These are phyloP conservation scores for Hyperoplus lanceolatus DNA, from an alignment of 2,797 vertebrate genomes.

Conservation along the genomic window DNA sequence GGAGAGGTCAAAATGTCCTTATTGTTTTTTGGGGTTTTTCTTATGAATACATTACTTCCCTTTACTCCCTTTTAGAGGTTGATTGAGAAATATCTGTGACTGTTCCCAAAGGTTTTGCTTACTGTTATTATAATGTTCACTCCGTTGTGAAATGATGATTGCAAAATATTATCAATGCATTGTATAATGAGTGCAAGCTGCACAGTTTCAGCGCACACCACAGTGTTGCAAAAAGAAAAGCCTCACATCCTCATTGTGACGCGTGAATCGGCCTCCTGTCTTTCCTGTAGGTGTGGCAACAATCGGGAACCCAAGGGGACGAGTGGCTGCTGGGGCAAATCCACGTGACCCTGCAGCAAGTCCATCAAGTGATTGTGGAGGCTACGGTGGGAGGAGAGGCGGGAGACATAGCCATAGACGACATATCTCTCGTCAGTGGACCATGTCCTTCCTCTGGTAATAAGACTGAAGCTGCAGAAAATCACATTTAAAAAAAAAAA, in stretches of 20 bases:
- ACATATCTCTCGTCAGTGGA: constrained; percentile 75
- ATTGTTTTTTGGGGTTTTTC: not conserved
- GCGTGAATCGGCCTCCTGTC: constrained; percentile 72
- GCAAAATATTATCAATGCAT: constrained; percentile 69
- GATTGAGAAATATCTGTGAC: constrained; percentile 69
- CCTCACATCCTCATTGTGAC: constrained; percentile 80
- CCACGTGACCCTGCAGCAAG: constrained; percentile 74
- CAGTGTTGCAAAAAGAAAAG: constrained; percentile 73
- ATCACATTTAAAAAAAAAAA: not conserved
- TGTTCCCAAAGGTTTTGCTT: constrained; percentile 26
- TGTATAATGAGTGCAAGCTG: constrained; percentile 50
- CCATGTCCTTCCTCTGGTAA: constrained; percentile 80
- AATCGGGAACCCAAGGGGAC: constrained; percentile 77
- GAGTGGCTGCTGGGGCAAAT: constrained; percentile 79
- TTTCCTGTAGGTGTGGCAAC: constrained; percentile 86
- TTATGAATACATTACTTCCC: constrained; percentile 56
- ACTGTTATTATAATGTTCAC: constrained; percentile 57
- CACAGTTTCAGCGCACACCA: constrained; percentile 53
- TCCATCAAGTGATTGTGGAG: constrained; percentile 83
- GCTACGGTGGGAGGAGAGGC: constrained; percentile 81
- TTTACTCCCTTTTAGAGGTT: constrained; percentile 32
- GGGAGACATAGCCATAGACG: constrained; percentile 85
- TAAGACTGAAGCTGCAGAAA: constrained; percentile 6
- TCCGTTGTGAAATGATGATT: constrained; percentile 78
- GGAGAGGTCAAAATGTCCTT: not conserved